Evolutionary conservation across 2,888 invertebrate species (phyloP).

Genomic region (Cyclophora punctaria): DNA sequence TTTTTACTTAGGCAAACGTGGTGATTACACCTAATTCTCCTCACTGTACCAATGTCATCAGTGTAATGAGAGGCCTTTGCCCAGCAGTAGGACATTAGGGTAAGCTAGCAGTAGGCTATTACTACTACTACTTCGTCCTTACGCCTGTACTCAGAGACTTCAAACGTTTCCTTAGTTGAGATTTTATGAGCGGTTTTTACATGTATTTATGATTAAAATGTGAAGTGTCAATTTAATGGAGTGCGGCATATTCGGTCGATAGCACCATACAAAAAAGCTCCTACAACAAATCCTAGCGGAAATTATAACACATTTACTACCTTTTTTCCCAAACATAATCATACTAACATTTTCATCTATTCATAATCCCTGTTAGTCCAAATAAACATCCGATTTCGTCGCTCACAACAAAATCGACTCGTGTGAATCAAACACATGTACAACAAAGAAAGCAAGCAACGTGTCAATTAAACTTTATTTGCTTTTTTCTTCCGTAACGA

Average conservation of each 20-base stretch:
- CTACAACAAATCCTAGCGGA: not conserved
- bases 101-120: too few species aligned
- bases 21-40: too few species aligned
- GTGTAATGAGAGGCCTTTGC: too few species aligned
- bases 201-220: not conserved
- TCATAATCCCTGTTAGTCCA: not conserved
- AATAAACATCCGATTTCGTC: conserved; percentile 3
- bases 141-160: too few species aligned
- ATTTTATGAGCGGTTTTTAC: too few species aligned
- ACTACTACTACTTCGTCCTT: too few species aligned
- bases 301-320: conserved; percentile 4
- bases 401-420: conserved; percentile 12
- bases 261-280: not conserved
- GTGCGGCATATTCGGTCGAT: not conserved
- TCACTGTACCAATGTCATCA: too few species aligned
- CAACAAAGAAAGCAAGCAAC: conserved; percentile 61
- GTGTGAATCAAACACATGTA: conserved; percentile 61
- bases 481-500: conserved; percentile 70
- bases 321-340: not conserved
- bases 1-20: too few species aligned
- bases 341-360: not conserved
- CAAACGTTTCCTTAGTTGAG: too few species aligned
- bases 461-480: conserved; percentile 69
- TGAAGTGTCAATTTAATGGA: not conserved
- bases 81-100: too few species aligned